Evolutionary conservation across 1,140 invertebrate species (phyloP), one percentile per base, ranked within the genome.

Genomic region (Lucilia sericata): DNA sequence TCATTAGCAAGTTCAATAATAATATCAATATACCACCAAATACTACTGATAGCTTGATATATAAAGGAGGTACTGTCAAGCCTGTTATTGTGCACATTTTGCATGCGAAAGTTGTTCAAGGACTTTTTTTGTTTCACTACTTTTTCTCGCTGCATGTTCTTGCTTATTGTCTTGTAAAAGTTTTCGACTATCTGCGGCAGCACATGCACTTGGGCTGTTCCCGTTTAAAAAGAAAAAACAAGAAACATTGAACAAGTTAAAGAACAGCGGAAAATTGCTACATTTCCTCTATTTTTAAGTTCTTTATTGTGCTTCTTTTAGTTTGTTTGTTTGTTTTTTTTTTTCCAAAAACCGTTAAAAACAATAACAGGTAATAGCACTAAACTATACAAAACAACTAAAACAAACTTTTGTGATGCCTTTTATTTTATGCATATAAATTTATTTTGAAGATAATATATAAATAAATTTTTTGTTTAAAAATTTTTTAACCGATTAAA

Each of bases 141-240:
- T 42, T 70, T 70, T 70, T 70, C n/a, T 70, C n/a, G 19, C n/a
- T 19, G 19, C 65, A 70, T 70, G 65, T 70, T 70, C n/a, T 25
- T 21, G 19, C 10, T 70, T 10, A 19, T 70, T 70, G n/a, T 19
- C 65, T 70, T 70, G 7, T 9, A 42, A 70, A 70, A 21, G 19
- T 70, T n/a, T 60, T 70, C 65, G n/a, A 19, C 65, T 70, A 70
- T 70, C 65, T 25, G 65, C n/a, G 65, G 65, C 65, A 70, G n/a
- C 65, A 70, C 65, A 70, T 70, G 65, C 65, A 70, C 19, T 70
- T 70, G 19, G 21, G 5, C 19, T 21, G 19, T 70, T 70, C 10
- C 65, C 17, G n/a, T 70, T 30, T 30, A 30, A 30, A 30, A 30
- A 30, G 25, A 30, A 30, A 2, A n/a, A 30, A 30, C 1, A 25